Conservation (phyloP, 1,140 invertebrate genomes). For the Ips nitidus region DNA sequence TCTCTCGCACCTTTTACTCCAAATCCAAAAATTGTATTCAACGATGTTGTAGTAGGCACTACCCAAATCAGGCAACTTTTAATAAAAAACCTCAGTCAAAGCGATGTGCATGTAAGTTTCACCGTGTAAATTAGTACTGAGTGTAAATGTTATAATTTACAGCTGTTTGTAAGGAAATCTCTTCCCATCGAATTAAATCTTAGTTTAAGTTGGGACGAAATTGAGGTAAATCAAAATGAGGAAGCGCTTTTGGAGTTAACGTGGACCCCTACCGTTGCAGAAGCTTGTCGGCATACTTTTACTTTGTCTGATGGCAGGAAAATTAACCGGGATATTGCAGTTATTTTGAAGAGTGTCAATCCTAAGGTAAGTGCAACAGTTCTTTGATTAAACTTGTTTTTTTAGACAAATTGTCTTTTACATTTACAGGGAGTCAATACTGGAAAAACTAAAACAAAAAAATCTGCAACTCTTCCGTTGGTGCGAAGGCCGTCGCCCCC, state of each 20-base stretch:
- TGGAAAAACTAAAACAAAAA: conserved; percentile 7
- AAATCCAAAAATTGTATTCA: conserved; percentile 63
- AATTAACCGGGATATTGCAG: conserved; percentile 66
- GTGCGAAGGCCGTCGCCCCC: background rate
- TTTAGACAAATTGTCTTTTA: no score
- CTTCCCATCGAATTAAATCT: conserved; percentile 61
- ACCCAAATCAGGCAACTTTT: conserved; percentile 56
- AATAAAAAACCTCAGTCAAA: conserved; percentile 60
- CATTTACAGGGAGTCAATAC: no score
- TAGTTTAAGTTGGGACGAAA: conserved; percentile 56
- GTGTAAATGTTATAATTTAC: background rate
- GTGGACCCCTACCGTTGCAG: conserved; percentile 62
- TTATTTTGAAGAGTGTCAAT: conserved; percentile 58
- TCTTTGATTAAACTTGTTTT: no score
- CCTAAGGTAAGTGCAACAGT: conserved; percentile 35
- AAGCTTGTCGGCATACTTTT: conserved; percentile 62
- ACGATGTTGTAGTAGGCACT: conserved; percentile 61
- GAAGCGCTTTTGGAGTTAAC: conserved; percentile 57
- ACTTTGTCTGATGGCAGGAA: conserved; percentile 63
- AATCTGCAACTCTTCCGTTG: background rate
- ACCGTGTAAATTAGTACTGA: no score
- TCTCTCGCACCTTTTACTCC: conserved; percentile 63
- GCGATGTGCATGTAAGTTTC: conserved; percentile 56
- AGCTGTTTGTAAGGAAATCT: conserved; percentile 63
- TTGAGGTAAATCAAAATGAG: conserved; percentile 53